These are phyloP conservation scores for Prunella strophiata DNA, from an alignment of 2,797 vertebrate species.

Conservation along the genomic window DNA sequence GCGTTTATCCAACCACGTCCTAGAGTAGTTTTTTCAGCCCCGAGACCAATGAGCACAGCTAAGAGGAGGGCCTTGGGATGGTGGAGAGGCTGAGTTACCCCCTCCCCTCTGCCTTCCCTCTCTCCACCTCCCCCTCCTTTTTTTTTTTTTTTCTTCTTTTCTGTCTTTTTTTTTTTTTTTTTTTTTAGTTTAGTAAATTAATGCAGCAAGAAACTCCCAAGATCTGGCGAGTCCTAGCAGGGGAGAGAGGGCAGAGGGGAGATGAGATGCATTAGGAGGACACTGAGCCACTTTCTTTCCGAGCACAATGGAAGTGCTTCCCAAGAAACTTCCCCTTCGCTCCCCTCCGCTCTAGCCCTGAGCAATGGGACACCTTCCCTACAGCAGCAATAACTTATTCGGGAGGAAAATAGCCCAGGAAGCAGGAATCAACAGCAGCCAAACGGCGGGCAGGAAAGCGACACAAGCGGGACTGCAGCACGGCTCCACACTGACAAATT, in stretches of 20 bases:
- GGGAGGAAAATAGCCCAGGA: constrained; percentile 70
- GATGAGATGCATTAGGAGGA: constrained; percentile 71
- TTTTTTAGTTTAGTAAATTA: constrained; percentile 96
- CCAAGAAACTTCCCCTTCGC: constrained; percentile 78
- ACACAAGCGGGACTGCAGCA: constrained; percentile 63
- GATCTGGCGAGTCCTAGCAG: constrained; percentile 70
- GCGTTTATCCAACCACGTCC: constrained; percentile 67
- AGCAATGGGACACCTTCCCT: constrained; percentile 91
- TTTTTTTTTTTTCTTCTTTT: not conserved
- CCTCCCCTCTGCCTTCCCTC: constrained; percentile 57
- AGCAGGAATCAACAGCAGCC: constrained; percentile 65
- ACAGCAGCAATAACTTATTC: constrained; percentile 85
- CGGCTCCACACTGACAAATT: constrained; percentile 66
- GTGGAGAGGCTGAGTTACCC: constrained; percentile 62
- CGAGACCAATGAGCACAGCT: constrained; percentile 73
- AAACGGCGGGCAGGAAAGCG: constrained; percentile 40
- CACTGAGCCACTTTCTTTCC: constrained; percentile 50
- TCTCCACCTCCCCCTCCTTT: not conserved
- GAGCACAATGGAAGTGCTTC: constrained; percentile 69
- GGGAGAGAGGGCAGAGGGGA: constrained; percentile 70
- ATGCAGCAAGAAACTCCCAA: constrained; percentile 92
- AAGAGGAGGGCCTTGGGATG: constrained; percentile 78
- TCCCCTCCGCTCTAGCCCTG: constrained; percentile 66
- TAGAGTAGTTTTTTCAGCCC: constrained; percentile 69
- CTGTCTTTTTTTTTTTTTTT: constrained; percentile 25